phyloP scores from a whole-genome alignment of 1,140 invertebrate genomes.

The Globodera ellingtonae region DNA sequence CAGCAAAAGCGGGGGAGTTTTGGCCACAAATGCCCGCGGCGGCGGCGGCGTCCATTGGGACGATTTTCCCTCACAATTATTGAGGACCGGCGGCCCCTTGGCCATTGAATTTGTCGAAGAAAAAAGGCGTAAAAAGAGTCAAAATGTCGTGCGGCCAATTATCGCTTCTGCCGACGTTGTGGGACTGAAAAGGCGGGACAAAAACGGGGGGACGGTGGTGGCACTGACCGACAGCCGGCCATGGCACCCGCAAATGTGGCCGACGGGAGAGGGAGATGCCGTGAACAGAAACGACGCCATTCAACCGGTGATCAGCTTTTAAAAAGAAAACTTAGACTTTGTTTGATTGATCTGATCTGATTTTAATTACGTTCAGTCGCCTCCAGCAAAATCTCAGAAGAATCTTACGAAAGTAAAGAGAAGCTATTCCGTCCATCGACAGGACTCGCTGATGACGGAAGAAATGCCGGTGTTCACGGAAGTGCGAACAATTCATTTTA shows the following conservation, averaged over 20 bases:
- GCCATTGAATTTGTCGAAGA: neutral
- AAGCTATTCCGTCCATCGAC: conserved; percentile 34
- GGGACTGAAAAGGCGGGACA: neutral
- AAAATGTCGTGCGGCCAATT: neutral
- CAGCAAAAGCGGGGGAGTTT: conserved; percentile 2
- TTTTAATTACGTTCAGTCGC: conserved; percentile 8
- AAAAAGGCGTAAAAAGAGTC: neutral
- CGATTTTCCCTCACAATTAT: neutral
- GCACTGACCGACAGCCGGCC: neutral
- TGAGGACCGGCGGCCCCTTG: neutral
- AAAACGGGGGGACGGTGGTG: neutral
- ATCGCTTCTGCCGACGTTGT: neutral
- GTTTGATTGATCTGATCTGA: neutral
- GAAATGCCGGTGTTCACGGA: conserved; percentile 26
- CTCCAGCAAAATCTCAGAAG: conserved; percentile 13
- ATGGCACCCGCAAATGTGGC: too few relatives aligned
- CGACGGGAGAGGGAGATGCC: neutral
- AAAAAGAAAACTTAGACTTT: neutral
- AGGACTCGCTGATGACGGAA: conserved; percentile 29
- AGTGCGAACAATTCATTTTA: conserved; percentile 12
- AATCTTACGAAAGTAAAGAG: conserved; percentile 28
- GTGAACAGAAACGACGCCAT: conserved; percentile 1
- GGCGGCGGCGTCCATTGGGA: neutral
- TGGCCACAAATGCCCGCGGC: neutral
- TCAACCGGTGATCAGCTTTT: conserved; percentile 1